phyloP scores from a whole-genome alignment of 1,140 invertebrate genomes.

The Notospermus geniculatus region DNA sequence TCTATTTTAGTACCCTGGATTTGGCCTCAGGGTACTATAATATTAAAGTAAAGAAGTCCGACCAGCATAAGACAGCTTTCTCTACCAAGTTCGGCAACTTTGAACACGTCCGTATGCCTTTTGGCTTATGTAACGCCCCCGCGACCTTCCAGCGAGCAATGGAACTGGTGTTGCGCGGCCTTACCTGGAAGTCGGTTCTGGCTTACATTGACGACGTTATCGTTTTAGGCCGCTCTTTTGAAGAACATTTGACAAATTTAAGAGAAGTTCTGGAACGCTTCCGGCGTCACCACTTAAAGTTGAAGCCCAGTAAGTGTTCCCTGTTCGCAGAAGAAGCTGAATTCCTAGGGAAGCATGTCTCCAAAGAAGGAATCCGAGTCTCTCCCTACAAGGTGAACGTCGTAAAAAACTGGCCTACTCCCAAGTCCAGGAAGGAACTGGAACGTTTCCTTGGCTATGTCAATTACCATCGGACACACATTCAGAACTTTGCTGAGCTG shows the following conservation, averaged over 20 bases:
- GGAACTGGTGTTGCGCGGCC: slow-evolving; percentile 8
- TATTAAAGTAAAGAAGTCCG: no score
- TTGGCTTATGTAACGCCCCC: no score
- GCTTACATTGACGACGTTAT: slow-evolving; percentile 5
- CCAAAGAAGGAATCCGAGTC: slow-evolving; percentile 28
- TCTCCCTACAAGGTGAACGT: slow-evolving; percentile 39
- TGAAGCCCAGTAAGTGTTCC: slow-evolving; percentile 34
- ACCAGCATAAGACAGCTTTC: slow-evolving; percentile 49
- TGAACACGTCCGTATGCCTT: slow-evolving; percentile 19
- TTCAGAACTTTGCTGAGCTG: slow-evolving; percentile 22
- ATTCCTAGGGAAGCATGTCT: slow-evolving; percentile 38
- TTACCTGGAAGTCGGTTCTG: slow-evolving; percentile 9
- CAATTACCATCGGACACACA: slow-evolving; percentile 29
- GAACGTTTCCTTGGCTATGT: slow-evolving; percentile 37
- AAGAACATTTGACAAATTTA: slow-evolving; percentile 9
- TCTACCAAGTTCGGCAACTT: slow-evolving; percentile 22
- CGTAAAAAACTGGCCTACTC: slow-evolving; percentile 38
- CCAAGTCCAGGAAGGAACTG: slow-evolving; percentile 35
- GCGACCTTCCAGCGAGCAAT: slow-evolving; percentile 29
- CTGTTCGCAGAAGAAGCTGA: slow-evolving; percentile 28
- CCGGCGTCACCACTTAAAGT: slow-evolving; percentile 29
- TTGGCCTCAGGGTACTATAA: no score
- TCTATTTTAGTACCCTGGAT: no score
- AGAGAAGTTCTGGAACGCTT: slow-evolving; percentile 28
- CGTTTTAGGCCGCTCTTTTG: slow-evolving; percentile 3